phyloP scores from a whole-genome alignment of 2,113 vertebrate species.

The Neolamprologus tretocephalus region DNA sequence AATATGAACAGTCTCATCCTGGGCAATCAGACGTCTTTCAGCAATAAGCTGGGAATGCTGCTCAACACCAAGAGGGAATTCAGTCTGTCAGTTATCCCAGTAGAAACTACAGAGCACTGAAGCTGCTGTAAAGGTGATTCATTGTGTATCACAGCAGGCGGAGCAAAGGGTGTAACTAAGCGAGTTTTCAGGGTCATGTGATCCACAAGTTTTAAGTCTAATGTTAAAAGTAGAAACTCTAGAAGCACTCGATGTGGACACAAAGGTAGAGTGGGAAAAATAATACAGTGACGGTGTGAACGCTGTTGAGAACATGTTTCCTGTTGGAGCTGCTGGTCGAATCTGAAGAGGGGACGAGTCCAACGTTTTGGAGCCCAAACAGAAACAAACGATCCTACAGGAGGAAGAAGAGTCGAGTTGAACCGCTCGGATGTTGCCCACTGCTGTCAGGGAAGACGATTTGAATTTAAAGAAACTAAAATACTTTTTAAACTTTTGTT shows the following conservation, averaged over 20 bases:
- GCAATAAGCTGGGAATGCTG: not conserved
- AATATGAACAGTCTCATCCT: not conserved
- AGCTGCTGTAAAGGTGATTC: not conserved
- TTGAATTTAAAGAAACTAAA: not conserved
- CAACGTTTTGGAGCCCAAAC: not conserved
- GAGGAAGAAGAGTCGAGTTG: not conserved
- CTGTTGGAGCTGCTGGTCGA: not conserved
- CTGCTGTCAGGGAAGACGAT: accelerated
- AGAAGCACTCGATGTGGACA: not conserved
- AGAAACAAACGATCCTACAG: not conserved
- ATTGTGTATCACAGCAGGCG: not conserved
- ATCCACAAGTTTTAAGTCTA: not conserved
- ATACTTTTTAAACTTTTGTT: not conserved
- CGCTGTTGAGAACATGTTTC: accelerated
- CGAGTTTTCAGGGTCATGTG: not conserved
- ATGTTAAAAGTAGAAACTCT: not conserved
- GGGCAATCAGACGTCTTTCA: not conserved
- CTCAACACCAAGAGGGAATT: not conserved
- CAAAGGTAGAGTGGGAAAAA: not conserved
- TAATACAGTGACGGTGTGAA: accelerated
- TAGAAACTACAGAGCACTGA: not conserved
- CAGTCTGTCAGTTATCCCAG: not conserved
- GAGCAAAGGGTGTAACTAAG: not conserved
- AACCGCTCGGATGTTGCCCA: accelerated
- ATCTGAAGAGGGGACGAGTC: accelerated